Conservation (phyloP, 2,888 invertebrate species). For the Agrotis segetum region DNA sequence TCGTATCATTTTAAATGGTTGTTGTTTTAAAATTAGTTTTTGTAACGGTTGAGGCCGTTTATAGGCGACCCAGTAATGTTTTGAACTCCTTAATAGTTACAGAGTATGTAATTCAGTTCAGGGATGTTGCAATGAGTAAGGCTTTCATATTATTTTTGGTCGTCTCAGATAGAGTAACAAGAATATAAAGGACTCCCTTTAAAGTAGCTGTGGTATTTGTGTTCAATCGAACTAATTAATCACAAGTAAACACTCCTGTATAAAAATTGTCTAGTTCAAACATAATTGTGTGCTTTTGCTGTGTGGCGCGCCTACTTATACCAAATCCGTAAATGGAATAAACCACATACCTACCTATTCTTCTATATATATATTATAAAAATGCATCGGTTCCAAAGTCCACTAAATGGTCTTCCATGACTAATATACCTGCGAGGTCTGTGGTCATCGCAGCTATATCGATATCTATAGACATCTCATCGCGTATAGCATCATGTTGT, state of each 20-base stretch:
- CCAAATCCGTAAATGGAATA: slow-evolving; percentile 22
- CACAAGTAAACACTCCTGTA: background rate
- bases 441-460: slow-evolving; percentile 54
- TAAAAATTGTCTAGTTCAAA: background rate
- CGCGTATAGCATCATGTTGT: slow-evolving; percentile 31
- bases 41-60: slow-evolving; percentile 46
- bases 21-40: slow-evolving; percentile 62
- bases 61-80: slow-evolving; percentile 42
- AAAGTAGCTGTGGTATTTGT: background rate
- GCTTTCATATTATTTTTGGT: slow-evolving; percentile 4
- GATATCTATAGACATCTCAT: slow-evolving; percentile 26
- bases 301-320: background rate
- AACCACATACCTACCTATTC: background rate
- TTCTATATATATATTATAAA: slow-evolving; percentile 18
- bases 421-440: slow-evolving; percentile 50
- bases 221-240: background rate
- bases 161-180: background rate
- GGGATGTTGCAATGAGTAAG: slow-evolving; percentile 28
- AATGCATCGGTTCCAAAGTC: slow-evolving; percentile 47
- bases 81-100: slow-evolving; percentile 39
- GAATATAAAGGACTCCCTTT: background rate
- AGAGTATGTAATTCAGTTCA: slow-evolving; percentile 29
- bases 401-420: slow-evolving; percentile 50
- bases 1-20: slow-evolving; percentile 61
- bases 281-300: background rate